Conservation (phyloP, 2,797 vertebrate genomes). For the Graptemys geographica region DNA sequence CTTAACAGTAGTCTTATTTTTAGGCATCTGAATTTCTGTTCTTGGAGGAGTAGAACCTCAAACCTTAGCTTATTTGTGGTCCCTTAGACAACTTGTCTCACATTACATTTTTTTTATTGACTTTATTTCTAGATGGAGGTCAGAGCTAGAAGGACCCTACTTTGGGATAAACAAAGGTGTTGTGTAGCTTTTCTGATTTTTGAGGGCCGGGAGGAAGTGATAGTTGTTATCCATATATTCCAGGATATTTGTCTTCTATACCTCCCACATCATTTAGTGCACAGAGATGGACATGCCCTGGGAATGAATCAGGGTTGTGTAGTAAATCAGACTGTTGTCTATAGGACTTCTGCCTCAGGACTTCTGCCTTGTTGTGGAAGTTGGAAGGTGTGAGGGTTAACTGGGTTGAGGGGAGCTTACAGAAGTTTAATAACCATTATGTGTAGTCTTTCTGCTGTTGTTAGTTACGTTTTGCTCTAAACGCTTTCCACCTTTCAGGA, state of each 20-base stretch:
- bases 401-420: not conserved
- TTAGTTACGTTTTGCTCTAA: not conserved
- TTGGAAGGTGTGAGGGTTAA: not conserved
- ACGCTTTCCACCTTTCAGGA: not conserved
- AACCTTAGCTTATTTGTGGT: not conserved
- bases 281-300: not conserved
- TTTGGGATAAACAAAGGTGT: not conserved
- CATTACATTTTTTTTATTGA: not conserved
- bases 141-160: not conserved
- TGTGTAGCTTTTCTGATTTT: not conserved
- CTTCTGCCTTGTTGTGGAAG: not conserved
- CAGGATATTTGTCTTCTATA: not conserved
- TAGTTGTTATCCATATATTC: not conserved
- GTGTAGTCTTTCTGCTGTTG: not conserved
- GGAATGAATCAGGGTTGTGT: not conserved
- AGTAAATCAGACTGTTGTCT: not conserved
- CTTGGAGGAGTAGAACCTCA: not conserved
- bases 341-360: not conserved
- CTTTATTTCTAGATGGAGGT: not conserved
- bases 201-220: not conserved
- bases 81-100: not conserved
- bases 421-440: not conserved
- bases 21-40: not conserved
- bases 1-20: not conserved
- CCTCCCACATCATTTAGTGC: not conserved